A percentile compares a stretch with the other conserved stretches of the same genome.
Conservation (phyloP, 2,797 vertebrate genomes). For the Cynodonichthys magdalenae region DNA sequence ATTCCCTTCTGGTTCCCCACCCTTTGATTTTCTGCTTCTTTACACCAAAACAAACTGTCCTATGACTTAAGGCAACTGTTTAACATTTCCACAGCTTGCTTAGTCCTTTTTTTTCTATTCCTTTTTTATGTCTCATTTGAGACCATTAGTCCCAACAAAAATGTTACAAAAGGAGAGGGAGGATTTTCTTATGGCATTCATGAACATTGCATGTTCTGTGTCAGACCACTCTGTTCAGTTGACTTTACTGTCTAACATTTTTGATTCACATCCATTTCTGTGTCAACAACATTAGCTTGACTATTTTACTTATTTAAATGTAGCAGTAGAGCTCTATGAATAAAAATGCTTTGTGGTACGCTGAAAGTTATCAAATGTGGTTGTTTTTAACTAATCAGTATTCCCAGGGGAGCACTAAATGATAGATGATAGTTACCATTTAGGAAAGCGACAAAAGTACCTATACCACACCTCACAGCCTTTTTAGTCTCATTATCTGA, state of each 20-base stretch:
- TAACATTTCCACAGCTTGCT: slow-evolving; percentile 19
- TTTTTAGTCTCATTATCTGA: slow-evolving; percentile 67
- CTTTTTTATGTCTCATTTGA: slow-evolving; percentile 1
- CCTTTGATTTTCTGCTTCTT: slow-evolving; percentile 56
- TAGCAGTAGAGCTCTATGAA: slow-evolving; percentile 15
- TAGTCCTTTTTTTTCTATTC: background rate
- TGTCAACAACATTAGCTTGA: slow-evolving; percentile 37
- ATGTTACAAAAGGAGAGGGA: slow-evolving; percentile 13
- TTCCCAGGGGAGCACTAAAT: slow-evolving; percentile 41
- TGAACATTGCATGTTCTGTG: slow-evolving; percentile 12
- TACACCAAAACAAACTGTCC: slow-evolving; percentile 34
- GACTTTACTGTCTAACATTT: slow-evolving; percentile 70
- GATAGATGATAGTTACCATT: slow-evolving; percentile 39
- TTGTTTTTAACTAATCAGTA: slow-evolving; percentile 36
- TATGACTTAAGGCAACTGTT: slow-evolving; percentile 30
- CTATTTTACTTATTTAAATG: too few species aligned
- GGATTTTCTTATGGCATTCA: slow-evolving; percentile 27
- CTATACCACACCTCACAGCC: slow-evolving; percentile 62
- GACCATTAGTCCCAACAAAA: slow-evolving; percentile 4
- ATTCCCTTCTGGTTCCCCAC: slow-evolving; percentile 47
- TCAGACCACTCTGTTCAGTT: slow-evolving; percentile 59
- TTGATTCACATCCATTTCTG: slow-evolving; percentile 57
- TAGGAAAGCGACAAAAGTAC: slow-evolving; percentile 42
- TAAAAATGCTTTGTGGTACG: slow-evolving; percentile 38
- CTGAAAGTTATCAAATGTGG: slow-evolving; percentile 34